Conservation (phyloP, 2,888 invertebrate genomes). For the Julus scandinavius region DNA sequence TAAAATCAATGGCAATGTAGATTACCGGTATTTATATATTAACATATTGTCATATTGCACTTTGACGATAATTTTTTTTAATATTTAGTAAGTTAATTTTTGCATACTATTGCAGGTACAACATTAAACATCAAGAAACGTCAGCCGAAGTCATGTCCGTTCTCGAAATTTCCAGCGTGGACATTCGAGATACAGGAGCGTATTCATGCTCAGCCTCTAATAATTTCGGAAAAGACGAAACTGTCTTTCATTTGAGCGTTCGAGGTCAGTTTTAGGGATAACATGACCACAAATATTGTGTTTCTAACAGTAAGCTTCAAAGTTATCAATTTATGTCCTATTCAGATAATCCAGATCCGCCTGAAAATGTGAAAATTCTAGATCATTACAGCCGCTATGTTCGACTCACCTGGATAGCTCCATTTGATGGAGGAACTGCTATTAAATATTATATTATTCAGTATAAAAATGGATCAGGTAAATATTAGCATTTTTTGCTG, state of each 20-base stretch:
- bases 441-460: slow-evolving; percentile 65
- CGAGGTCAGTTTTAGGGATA: neutral
- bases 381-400: slow-evolving; percentile 63
- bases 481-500: neutral
- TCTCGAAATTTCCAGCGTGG: slow-evolving; percentile 56
- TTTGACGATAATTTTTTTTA: no score
- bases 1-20: slow-evolving; percentile 53
- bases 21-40: slow-evolving; percentile 49
- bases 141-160: slow-evolving; percentile 55
- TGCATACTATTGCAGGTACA: slow-evolving; percentile 13
- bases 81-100: neutral
- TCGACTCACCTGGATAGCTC: slow-evolving; percentile 64
- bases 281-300: neutral
- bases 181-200: slow-evolving; percentile 56
- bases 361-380: slow-evolving; percentile 63
- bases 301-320: neutral
- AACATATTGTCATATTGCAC: neutral
- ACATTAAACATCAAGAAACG: slow-evolving; percentile 43
- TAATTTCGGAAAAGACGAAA: slow-evolving; percentile 56
- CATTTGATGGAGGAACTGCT: slow-evolving; percentile 66
- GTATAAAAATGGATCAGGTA: slow-evolving; percentile 62
- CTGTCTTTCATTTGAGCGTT: slow-evolving; percentile 54
- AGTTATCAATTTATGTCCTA: neutral
- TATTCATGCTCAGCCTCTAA: slow-evolving; percentile 56
- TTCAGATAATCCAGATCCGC: slow-evolving; percentile 66